Conservation (phyloP, 2,113 vertebrate species). For the Daubentonia madagascariensis region DNA sequence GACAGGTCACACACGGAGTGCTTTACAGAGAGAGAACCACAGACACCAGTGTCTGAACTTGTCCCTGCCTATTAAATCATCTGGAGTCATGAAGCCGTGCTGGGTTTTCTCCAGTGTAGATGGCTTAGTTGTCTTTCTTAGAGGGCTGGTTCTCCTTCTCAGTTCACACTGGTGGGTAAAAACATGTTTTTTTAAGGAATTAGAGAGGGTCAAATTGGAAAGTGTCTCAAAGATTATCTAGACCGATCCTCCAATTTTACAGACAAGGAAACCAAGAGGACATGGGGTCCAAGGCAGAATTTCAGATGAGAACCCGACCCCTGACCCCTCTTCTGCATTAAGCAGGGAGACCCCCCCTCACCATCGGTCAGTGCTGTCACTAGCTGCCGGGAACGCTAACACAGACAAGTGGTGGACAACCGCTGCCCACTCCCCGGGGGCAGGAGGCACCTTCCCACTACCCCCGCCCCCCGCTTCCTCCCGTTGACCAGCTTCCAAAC, state of each 20-base stretch:
- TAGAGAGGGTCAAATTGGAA: not conserved
- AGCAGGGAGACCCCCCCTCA: not conserved
- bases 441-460: fast-evolving
- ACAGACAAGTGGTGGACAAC: fast-evolving
- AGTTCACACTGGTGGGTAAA: not conserved
- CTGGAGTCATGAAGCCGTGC: not conserved
- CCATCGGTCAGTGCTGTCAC: fast-evolving
- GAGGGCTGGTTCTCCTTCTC: not conserved
- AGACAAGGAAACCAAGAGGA: not conserved
- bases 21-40: too few relatives aligned
- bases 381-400: fast-evolving
- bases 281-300: not conserved
- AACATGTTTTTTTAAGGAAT: not conserved
- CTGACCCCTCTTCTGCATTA: not conserved
- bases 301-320: not conserved
- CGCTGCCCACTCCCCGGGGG: not conserved
- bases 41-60: fast-evolving
- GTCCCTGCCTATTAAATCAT: fast-evolving
- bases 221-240: not conserved
- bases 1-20: fast-evolving
- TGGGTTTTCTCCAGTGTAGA: not conserved
- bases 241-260: not conserved
- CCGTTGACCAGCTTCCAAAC: not conserved
- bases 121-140: fast-evolving
- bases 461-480: fast-evolving